A percentile compares a stretch with the other conserved stretches of the same genome.
Evolutionary conservation across 2,888 invertebrate genomes (phyloP).

Genomic region (Folsomia manolachei): DNA sequence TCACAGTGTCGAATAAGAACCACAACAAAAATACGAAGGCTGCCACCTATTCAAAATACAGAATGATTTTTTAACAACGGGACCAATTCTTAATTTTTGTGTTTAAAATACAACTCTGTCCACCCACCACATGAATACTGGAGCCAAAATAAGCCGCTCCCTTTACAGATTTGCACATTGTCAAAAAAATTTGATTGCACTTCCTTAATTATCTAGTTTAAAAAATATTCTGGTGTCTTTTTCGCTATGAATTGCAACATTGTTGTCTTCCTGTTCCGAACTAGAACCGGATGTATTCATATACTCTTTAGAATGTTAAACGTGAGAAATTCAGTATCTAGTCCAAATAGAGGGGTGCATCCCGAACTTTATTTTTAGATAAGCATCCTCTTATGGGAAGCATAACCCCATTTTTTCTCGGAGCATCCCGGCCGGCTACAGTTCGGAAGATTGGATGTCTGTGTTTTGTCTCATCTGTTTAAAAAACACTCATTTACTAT

Average conservation of each 20-base stretch:
- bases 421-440: background rate
- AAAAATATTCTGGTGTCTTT: too few species aligned
- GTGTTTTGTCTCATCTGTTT: background rate
- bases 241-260: too few species aligned
- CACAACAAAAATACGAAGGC: conserved; percentile 34
- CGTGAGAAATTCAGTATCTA: background rate
- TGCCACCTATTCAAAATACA: conserved; percentile 25
- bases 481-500: background rate
- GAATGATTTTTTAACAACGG: conserved; percentile 6
- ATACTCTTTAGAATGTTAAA: background rate
- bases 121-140: conserved; percentile 35
- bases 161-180: conserved; percentile 37
- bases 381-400: too few species aligned
- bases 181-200: too few species aligned
- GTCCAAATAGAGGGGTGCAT: background rate
- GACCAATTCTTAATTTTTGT: background rate
- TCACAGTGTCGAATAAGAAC: conserved; percentile 38
- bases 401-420: conserved; percentile 1
- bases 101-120: background rate
- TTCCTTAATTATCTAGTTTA: too few species aligned
- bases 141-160: conserved; percentile 40
- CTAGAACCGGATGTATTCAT: background rate
- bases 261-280: too few species aligned
- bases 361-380: conserved; percentile 7
- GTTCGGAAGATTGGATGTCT: background rate